These are phyloP conservation scores for Odontesthes bonariensis DNA, from an alignment of 2,113 vertebrate species.

Conservation along the genomic window DNA sequence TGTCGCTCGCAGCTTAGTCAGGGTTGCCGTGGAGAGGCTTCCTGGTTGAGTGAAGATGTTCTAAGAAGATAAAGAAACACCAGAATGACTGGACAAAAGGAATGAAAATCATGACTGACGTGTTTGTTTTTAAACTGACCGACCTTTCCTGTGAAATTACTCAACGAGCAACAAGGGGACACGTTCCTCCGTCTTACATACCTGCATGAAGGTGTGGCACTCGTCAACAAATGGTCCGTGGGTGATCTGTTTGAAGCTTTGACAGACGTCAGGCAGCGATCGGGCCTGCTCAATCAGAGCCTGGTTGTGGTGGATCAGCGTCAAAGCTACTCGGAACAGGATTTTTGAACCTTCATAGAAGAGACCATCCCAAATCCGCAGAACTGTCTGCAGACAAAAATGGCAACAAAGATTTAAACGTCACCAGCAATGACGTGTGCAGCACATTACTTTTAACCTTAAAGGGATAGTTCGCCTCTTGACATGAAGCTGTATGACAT, in stretches of 20 bases:
- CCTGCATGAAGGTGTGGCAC: constrained; percentile 95
- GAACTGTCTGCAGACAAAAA: constrained; percentile 86
- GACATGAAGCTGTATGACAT: too few relatives aligned
- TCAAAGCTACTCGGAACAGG: constrained; percentile 95
- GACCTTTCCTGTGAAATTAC: neutral
- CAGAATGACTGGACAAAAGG: constrained; percentile 32
- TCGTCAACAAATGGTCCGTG: constrained; percentile 88
- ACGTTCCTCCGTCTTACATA: constrained; percentile 49
- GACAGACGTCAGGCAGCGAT: constrained; percentile 90
- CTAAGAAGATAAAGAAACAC: constrained; percentile 70
- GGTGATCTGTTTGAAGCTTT: constrained; percentile 91
- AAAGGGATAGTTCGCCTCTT: too few relatives aligned
- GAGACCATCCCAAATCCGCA: constrained; percentile 96
- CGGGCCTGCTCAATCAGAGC: constrained; percentile 86
- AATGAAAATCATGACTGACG: neutral
- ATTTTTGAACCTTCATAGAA: constrained; percentile 98
- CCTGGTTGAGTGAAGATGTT: constrained; percentile 94
- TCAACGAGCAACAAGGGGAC: neutral
- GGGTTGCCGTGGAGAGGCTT: constrained; percentile 86
- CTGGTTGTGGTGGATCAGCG: constrained; percentile 91
- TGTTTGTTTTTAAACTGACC: neutral
- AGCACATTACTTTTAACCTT: neutral
- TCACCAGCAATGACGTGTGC: neutral
- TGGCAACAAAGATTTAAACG: neutral
- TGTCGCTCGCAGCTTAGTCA: constrained; percentile 86